Base-by-base conservation (phyloP, 2,113 vertebrate species). In the Polypterus senegalus region DNA sequence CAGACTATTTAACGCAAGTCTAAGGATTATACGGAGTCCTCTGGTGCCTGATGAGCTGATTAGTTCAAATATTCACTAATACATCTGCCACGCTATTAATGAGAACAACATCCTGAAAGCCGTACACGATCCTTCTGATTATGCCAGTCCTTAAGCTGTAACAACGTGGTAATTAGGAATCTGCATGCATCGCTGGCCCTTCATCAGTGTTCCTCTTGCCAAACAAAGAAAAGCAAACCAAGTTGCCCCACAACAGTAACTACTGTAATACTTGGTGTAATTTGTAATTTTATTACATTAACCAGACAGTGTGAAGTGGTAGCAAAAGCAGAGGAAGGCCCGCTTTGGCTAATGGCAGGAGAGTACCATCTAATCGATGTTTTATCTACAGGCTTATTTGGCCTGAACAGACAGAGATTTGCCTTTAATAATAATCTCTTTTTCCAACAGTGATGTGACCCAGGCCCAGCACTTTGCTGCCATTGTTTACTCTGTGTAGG, bases 151-250 rank as follows among this genome's bases (percentile, higher is more conserved):
- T 70, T 62, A 54, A 65, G 68, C 61, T 70, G 64, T 66, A 61
- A 70, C 66, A 70, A 62, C 61, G 63, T 46, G 51, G 61, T 62
- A 70, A 72, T 72, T 70, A 72, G 71, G 54, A 59, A 64, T 64
- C 61, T 68, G 64, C 66, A 66, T 53, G 62, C 64, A 67, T 67
- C 58, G 27, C 48, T 62, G 63, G 64, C 48, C 65, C 60, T 65
- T 56, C 64, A 60, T 54, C 48, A 4, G 44, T 3, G 44, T 60
- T 58, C 59, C 46, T 49, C 64, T 60, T 65, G 61, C 27, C 27
- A 27, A 27, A 27, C 27, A 27, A 27, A 27, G 2, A 27, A 27
- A 27, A 27, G 2, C 1, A 27, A 27, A 27, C 27, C 27, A 27
- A 27, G 27, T 27, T 27, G 27, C 27, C 27, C 27, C 27, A 27